Percentiles rank a stretch among this genome's conserved stretches.
phyloP scores from a whole-genome alignment of 2,888 invertebrate genomes.

The Dryocosmus kuriphilus region DNA sequence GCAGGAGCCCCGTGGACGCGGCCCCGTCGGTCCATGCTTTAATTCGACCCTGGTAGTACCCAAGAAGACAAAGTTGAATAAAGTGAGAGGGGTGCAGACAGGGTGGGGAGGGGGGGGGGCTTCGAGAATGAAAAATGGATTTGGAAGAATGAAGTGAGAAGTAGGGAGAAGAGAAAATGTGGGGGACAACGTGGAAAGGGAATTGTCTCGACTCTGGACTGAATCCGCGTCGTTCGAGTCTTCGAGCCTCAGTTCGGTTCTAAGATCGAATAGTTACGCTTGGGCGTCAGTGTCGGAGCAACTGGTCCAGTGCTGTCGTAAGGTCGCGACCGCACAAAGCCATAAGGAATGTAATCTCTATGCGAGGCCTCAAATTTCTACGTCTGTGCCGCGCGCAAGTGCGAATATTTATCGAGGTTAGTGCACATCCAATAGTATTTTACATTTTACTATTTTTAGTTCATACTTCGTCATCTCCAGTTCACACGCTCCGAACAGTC shows the following conservation, averaged over 20 bases:
- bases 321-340: conserved; percentile 56
- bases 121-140: neutral
- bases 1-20: no score
- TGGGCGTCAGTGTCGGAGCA: conserved; percentile 75
- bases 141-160: neutral
- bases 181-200: conserved; percentile 49
- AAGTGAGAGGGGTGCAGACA: no score
- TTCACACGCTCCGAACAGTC: neutral
- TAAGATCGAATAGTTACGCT: conserved; percentile 59
- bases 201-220: conserved; percentile 20
- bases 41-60: no score
- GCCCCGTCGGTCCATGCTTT: no score
- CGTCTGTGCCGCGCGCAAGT: conserved; percentile 62
- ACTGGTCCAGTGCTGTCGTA: conserved; percentile 70
- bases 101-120: no score
- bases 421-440: neutral
- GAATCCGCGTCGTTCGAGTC: conserved; percentile 44
- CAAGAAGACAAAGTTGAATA: neutral
- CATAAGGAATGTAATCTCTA: conserved; percentile 74
- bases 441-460: neutral
- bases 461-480: neutral
- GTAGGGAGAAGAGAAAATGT: conserved; percentile 31
- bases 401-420: conserved; percentile 53
- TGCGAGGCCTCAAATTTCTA: conserved; percentile 57
- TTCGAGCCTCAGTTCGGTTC: conserved; percentile 56